Evolutionary conservation across 2,888 invertebrate species (phyloP), one percentile per base, ranked within the genome.

Genomic region (Ligdia adustata): DNA sequence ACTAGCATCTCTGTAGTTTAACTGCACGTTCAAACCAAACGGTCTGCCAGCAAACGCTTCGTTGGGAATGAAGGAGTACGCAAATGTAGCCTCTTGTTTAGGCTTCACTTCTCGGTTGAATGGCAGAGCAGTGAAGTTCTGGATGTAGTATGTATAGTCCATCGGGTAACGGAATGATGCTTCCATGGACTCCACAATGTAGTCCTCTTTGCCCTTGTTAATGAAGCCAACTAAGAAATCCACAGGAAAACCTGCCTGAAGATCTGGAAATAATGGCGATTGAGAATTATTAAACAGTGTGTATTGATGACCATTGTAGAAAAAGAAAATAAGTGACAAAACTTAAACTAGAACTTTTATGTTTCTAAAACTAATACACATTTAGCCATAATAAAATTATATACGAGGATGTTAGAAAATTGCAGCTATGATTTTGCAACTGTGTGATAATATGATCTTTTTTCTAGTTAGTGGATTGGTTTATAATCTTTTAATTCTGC

Each of bases 121-220:
- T 1, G 94, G 93, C 67, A 97, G 92, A 0, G 97, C 95, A 0
- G 99, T 97, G 90, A 99, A 99, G 90, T 99, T 99, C 88, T 99
- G 99, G 62, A 99, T 98, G 89, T 96, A 97, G 88, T 97, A 99
- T 62, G 95, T 97, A 90, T 97, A 99, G 87, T 99, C 99, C 95
- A 98, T 97, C 4, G 99, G 99, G 78, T 99, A 99, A 64, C 99
- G 95, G 94, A 99, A 99, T 0, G 99, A 99, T 0, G 99, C 98
- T 71, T 99, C 99, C 75, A 99, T 92, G 3, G 95, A 94, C 76
- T 99, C 98, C 12, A 99, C 93, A 13, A 95, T 84, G 73, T 99
- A 98, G 63, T 98, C 97, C 63, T 95, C 94, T 48, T 94, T 92
- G 33, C 99, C 99, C 75, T 97, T 97, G 91, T 99, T 99, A 41